Evolutionary conservation across 2,888 invertebrate species (phyloP).

Genomic region (Helicoverpa assulta): DNA sequence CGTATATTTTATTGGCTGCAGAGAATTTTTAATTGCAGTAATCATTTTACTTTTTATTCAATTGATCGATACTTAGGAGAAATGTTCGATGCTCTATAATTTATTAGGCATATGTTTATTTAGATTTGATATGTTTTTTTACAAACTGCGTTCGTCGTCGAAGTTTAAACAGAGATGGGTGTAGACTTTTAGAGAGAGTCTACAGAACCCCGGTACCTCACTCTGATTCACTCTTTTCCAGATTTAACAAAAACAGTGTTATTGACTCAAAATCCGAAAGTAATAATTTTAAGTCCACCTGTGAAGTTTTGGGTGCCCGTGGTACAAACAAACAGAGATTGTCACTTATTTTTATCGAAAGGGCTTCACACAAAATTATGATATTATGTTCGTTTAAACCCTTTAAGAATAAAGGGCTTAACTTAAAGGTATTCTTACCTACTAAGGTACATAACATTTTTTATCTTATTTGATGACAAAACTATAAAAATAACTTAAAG

Average conservation of each 20-base stretch:
- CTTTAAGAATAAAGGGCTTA: not conserved
- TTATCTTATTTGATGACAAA: not conserved
- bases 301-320: not conserved
- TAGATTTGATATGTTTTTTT: no score
- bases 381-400: not conserved
- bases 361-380: not conserved
- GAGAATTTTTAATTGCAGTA: not conserved
- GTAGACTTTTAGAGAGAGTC: not conserved
- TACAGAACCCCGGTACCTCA: not conserved
- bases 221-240: not conserved
- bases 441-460: not conserved
- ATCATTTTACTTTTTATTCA: not conserved
- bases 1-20: not conserved
- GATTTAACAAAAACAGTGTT: not conserved
- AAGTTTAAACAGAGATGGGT: not conserved
- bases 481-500: not conserved
- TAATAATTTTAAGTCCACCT: not conserved
- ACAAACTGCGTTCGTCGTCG: no score
- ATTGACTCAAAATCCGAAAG: not conserved
- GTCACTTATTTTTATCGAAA: not conserved
- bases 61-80: not conserved
- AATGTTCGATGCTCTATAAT: no score
- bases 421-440: no score
- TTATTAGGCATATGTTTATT: no score
- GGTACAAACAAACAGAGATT: not conserved